Conservation (phyloP, 2,113 vertebrate species). For the Caretta caretta region DNA sequence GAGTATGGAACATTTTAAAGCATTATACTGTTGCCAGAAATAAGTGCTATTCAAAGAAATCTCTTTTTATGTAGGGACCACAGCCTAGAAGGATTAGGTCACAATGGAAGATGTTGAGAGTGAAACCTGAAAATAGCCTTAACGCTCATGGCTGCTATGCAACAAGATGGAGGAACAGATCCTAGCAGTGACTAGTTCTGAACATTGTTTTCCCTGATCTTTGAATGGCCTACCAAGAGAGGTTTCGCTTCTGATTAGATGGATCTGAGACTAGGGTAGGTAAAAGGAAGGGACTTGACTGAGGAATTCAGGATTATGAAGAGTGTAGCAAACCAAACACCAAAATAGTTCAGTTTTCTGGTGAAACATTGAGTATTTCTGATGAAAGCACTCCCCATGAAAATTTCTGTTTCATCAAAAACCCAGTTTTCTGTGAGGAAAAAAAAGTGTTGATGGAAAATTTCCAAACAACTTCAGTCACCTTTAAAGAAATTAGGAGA, state of each 20-base stretch:
- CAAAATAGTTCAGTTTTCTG: not conserved
- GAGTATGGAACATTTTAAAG: not conserved
- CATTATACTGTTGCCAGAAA: not conserved
- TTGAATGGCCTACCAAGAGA: not conserved
- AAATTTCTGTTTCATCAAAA: not conserved
- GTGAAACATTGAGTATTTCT: not conserved
- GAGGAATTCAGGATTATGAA: not conserved
- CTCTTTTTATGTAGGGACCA: not conserved
- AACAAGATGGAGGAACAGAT: not conserved
- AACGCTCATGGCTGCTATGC: not conserved
- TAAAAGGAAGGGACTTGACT: not conserved
- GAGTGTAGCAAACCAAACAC: not conserved
- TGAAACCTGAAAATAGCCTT: not conserved
- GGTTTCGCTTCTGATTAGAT: not conserved
- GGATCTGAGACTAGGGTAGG: not conserved
- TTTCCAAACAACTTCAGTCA: not conserved
- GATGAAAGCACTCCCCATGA: not conserved
- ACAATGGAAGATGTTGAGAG: not conserved
- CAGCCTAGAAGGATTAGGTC: not conserved
- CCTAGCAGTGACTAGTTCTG: not conserved
- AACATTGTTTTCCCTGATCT: not conserved
- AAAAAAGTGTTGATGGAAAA: not conserved
- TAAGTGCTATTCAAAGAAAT: constrained; percentile 15
- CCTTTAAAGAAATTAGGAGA: not conserved
- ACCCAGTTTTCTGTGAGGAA: not conserved